phyloP scores from a whole-genome alignment of 2,888 invertebrate genomes.

The Drosophila nr. fundita region DNA sequence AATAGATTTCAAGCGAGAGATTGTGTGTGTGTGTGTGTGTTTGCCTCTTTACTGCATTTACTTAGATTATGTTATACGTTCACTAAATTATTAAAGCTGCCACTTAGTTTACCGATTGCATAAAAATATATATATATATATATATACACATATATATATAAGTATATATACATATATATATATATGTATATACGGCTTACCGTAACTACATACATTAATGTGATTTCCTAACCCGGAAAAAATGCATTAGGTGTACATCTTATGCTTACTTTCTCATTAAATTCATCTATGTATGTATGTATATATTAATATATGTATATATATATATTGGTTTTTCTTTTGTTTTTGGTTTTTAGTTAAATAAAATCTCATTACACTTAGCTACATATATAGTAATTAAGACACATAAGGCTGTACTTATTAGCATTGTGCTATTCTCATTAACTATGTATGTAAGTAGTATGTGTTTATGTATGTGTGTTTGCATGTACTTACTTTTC shows the following conservation, averaged over 20 bases:
- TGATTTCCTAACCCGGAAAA: slow-evolving; percentile 28
- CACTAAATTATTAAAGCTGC: slow-evolving; percentile 84
- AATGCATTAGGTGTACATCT: slow-evolving; percentile 53
- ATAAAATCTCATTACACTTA: slow-evolving; percentile 79
- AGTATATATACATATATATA: slow-evolving; percentile 43
- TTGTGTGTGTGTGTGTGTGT: slow-evolving; percentile 15
- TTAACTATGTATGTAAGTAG: slow-evolving; percentile 41
- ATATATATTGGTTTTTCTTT: not conserved
- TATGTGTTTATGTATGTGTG: not conserved
- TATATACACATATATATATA: slow-evolving; percentile 30
- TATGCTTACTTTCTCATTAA: slow-evolving; percentile 52
- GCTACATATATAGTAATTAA: slow-evolving; percentile 83
- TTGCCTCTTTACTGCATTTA: slow-evolving; percentile 44
- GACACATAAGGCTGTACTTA: slow-evolving; percentile 85
- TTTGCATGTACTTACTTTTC: slow-evolving; percentile 16
- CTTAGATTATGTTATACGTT: slow-evolving; percentile 60
- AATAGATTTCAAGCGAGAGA: slow-evolving; percentile 70
- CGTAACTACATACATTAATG: slow-evolving; percentile 25
- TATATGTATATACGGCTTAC: slow-evolving; percentile 29
- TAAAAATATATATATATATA: slow-evolving; percentile 47
- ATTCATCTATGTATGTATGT: slow-evolving; percentile 45
- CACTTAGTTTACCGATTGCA: slow-evolving; percentile 81
- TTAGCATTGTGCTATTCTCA: slow-evolving; percentile 74
- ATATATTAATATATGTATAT: slow-evolving; percentile 9
- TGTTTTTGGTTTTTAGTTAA: slow-evolving; percentile 27